A percentile compares a stretch with the other conserved stretches of the same genome.
These are phyloP conservation scores for Drosophila mayri DNA, from an alignment of 1,140 invertebrate species.

Conservation along the genomic window DNA sequence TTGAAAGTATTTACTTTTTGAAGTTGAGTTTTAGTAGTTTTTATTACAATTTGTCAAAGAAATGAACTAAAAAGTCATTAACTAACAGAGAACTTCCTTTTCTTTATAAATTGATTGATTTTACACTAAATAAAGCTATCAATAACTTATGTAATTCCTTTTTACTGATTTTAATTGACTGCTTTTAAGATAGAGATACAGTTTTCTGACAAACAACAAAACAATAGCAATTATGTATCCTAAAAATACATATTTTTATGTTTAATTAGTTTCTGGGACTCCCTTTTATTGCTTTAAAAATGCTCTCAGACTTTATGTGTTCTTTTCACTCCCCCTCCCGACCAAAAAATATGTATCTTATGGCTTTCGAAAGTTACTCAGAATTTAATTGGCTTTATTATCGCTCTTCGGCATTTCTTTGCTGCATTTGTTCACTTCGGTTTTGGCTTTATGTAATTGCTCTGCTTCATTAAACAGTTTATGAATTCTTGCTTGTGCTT, in stretches of 20 bases:
- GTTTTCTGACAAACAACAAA: no score
- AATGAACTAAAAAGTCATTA: neutral
- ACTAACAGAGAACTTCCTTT: neutral
- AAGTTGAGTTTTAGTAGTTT: neutral
- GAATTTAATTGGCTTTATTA: slow-evolving; percentile 39
- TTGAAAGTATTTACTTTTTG: neutral
- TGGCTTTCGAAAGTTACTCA: slow-evolving; percentile 19
- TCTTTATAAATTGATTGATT: neutral
- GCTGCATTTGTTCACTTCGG: slow-evolving; percentile 27
- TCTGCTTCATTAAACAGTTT: slow-evolving; percentile 79
- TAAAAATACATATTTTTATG: no score
- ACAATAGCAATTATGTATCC: neutral
- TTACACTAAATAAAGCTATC: no score
- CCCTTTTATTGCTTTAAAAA: slow-evolving; percentile 1
- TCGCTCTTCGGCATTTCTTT: slow-evolving; percentile 15
- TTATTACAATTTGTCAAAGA: neutral
- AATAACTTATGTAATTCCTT: neutral
- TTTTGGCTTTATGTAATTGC: slow-evolving; percentile 72
- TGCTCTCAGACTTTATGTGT: neutral
- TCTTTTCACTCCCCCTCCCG: neutral
- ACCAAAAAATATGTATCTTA: neutral
- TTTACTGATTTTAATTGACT: neutral
- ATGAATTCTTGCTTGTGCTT: slow-evolving; percentile 50
- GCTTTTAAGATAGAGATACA: neutral
- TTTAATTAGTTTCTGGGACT: neutral